Evolutionary conservation across 2,888 invertebrate genomes (phyloP).

Genomic region (Graphium colonna): DNA sequence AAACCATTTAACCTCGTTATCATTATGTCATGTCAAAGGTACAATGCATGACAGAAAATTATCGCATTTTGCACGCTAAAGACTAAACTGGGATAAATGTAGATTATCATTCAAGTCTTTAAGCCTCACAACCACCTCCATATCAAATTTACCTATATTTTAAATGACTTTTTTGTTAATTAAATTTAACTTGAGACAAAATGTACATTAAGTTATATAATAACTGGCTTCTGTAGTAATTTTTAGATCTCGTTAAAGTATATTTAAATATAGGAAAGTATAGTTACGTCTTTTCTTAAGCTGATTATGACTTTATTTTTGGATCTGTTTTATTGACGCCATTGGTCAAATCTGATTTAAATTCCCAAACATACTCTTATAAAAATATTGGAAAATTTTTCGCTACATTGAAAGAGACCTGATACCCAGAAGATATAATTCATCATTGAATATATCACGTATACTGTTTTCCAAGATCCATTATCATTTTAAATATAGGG

Average conservation of each 20-base stretch:
- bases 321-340: too few species aligned
- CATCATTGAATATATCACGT: background rate
- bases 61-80: background rate
- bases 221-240: too few species aligned
- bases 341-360: conserved; percentile 1
- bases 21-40: conserved; percentile 10
- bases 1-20: conserved; percentile 12
- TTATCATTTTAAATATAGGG: too few species aligned
- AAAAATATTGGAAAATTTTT: conserved; percentile 3
- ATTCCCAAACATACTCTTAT: background rate
- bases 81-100: background rate
- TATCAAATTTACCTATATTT: background rate
- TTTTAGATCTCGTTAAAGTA: too few species aligned
- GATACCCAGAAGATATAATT: background rate
- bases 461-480: background rate
- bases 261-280: background rate
- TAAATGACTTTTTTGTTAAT: background rate
- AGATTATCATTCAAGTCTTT: background rate
- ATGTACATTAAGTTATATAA: too few species aligned
- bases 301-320: background rate
- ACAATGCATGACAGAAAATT: background rate
- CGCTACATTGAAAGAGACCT: background rate
- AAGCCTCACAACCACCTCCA: background rate
- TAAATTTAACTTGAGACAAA: too few species aligned
- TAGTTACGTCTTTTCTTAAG: background rate